phyloP scores from a whole-genome alignment of 92 coral and sea anemone species.

The Virgularia gustaviana region DNA sequence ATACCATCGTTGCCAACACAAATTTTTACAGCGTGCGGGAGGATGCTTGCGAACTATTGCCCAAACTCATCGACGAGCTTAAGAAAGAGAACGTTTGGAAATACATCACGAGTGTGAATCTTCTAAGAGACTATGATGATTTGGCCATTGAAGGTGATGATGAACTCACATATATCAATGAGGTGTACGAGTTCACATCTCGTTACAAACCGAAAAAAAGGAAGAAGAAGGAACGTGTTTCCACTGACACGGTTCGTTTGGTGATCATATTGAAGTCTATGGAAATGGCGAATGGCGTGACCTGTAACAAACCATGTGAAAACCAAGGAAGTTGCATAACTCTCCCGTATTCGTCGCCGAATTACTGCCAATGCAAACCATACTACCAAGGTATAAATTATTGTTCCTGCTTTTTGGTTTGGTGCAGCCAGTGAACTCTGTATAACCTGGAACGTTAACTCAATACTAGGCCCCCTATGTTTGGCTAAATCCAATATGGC shows the following conservation, averaged over 20 bases:
- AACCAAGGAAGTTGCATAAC: background rate
- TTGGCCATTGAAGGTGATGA: background rate
- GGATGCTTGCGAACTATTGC: background rate
- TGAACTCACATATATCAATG: background rate
- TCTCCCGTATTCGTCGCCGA: background rate
- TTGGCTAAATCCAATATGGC: no score
- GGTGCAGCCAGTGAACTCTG: no score
- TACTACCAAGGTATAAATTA: background rate
- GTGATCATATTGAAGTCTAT: background rate
- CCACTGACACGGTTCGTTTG: no score
- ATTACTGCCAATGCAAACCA: background rate
- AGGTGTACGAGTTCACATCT: background rate
- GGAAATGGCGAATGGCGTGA: background rate
- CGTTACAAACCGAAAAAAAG: no score
- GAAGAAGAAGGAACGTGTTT: no score
- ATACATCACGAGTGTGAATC: background rate
- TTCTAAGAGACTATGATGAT: background rate
- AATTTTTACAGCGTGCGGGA: background rate
- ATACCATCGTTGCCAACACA: background rate
- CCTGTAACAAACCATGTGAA: background rate
- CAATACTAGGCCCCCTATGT: no score
- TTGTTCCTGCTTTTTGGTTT: no score
- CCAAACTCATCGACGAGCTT: background rate
- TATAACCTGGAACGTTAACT: no score
- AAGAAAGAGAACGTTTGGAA: background rate